Evolutionary conservation across 2,113 vertebrate species (phyloP).

Genomic region (Vidua chalybeata): DNA sequence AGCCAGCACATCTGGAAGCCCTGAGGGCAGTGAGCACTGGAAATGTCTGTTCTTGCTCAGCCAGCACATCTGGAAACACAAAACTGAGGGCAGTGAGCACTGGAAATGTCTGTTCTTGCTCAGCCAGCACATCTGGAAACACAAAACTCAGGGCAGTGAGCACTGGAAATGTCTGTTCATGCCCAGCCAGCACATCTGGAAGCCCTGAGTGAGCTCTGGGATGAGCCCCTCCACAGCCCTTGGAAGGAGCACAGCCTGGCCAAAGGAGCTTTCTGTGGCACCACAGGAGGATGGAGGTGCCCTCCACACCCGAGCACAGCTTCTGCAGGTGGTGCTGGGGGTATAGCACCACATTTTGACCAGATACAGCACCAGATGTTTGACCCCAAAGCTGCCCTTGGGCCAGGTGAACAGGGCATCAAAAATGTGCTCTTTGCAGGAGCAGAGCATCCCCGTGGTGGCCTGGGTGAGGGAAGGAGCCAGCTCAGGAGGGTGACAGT

Average conservation of each 20-base stretch:
- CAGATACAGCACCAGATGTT: too few species aligned
- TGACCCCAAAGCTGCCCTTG: neutral
- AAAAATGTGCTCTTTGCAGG: neutral
- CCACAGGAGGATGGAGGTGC: neutral
- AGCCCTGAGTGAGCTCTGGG: neutral
- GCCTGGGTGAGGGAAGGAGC: neutral
- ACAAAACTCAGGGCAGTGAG: neutral
- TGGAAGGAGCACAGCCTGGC: neutral
- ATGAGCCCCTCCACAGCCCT: neutral
- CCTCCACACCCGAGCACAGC: neutral
- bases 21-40: neutral
- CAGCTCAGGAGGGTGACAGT: neutral
- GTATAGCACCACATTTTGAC: too few species aligned
- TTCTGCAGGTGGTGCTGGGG: neutral
- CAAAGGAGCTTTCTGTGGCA: neutral
- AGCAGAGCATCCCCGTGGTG: neutral
- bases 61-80: neutral
- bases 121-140: too few species aligned
- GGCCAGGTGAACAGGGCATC: neutral
- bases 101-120: too few species aligned
- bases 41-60: neutral
- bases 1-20: neutral
- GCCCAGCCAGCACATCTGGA: neutral
- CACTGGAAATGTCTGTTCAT: neutral
- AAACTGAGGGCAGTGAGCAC: neutral